Evolutionary conservation across 2,113 vertebrate species (phyloP).

Genomic region (Manacus vitellinus): DNA sequence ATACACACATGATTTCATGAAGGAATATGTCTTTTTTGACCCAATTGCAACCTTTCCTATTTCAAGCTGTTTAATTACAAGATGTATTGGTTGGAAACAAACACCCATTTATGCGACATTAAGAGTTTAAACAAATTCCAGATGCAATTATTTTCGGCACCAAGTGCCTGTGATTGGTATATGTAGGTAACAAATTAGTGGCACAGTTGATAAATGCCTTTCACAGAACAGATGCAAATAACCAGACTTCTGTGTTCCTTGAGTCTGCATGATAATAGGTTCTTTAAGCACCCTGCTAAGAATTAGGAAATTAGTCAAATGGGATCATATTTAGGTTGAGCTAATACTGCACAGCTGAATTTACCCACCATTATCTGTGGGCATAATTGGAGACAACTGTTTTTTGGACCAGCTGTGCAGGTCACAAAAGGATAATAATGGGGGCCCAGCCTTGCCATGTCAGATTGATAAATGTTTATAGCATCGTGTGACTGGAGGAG

Average conservation of each 20-base stretch:
- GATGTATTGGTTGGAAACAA: constrained; percentile 47
- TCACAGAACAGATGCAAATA: constrained; percentile 64
- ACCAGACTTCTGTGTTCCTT: constrained; percentile 61
- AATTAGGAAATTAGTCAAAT: constrained; percentile 89
- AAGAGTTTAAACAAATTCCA: constrained; percentile 62
- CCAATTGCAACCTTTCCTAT: constrained; percentile 34
- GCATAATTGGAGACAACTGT: constrained; percentile 84
- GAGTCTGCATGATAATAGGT: constrained; percentile 65
- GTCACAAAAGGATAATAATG: constrained; percentile 77
- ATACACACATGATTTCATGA: constrained; percentile 34
- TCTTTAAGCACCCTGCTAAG: constrained; percentile 75
- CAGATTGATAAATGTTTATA: constrained; percentile 83
- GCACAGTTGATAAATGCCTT: constrained; percentile 65
- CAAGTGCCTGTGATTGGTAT: constrained; percentile 1
- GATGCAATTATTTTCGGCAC: constrained; percentile 40
- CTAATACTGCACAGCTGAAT: constrained; percentile 81
- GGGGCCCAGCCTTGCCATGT: constrained; percentile 71
- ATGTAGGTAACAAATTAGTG: constrained; percentile 60
- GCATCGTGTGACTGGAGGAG: constrained; percentile 52
- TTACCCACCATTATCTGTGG: constrained; percentile 81
- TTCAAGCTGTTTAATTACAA: constrained; percentile 53
- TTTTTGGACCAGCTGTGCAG: constrained; percentile 76
- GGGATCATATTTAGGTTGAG: constrained; percentile 84
- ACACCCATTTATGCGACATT: constrained; percentile 35
- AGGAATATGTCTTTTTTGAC: constrained; percentile 51